A percentile compares a stretch with the other conserved stretches of the same genome.
Evolutionary conservation across 2,888 invertebrate genomes (phyloP).

Genomic region (Euspilapteryx auroguttella): DNA sequence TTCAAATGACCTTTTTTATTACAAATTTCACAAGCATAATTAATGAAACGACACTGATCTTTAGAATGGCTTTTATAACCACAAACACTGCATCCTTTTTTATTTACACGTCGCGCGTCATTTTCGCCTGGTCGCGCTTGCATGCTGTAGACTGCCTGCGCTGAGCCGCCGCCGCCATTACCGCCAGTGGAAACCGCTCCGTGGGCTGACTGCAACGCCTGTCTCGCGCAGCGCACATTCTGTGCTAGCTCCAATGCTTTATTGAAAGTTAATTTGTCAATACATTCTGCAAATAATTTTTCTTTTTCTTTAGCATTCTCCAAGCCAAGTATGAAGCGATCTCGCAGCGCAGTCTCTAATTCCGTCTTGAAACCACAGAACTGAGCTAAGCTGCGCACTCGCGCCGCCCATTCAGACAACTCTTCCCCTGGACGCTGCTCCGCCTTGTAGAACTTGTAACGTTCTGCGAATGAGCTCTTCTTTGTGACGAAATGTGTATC

Average conservation of each 20-base stretch:
- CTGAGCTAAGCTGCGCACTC: conserved; percentile 6
- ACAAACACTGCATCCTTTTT: conserved; percentile 4
- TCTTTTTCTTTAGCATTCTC: conserved; percentile 7
- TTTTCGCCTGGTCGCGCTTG: neutral
- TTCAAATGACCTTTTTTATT: conserved; percentile 1
- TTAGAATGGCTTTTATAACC: conserved; percentile 6
- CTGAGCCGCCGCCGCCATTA: neutral
- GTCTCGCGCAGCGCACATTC: conserved; percentile 1
- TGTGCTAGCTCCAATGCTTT: conserved; percentile 8
- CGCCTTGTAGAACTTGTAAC: conserved; percentile 7
- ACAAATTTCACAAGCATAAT: conserved; percentile 4
- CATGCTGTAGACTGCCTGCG: neutral
- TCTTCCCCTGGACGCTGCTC: conserved; percentile 6
- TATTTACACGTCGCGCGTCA: neutral
- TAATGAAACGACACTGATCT: conserved; percentile 5
- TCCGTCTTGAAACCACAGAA: conserved; percentile 6
- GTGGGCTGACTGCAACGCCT: too few species aligned
- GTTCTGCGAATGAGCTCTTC: conserved; percentile 6
- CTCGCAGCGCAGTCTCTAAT: conserved; percentile 6
- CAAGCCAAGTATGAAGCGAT: conserved; percentile 8
- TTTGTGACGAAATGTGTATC: conserved; percentile 5
- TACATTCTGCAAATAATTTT: conserved; percentile 8
- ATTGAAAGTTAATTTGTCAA: conserved; percentile 7
- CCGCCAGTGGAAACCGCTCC: too few species aligned
- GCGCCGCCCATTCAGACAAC: conserved; percentile 7